Percentiles rank a stretch among this genome's conserved stretches.
These are phyloP conservation scores for Drosophila pseudotalamancana DNA, from an alignment of 2,888 invertebrate genomes.

Conservation along the genomic window DNA sequence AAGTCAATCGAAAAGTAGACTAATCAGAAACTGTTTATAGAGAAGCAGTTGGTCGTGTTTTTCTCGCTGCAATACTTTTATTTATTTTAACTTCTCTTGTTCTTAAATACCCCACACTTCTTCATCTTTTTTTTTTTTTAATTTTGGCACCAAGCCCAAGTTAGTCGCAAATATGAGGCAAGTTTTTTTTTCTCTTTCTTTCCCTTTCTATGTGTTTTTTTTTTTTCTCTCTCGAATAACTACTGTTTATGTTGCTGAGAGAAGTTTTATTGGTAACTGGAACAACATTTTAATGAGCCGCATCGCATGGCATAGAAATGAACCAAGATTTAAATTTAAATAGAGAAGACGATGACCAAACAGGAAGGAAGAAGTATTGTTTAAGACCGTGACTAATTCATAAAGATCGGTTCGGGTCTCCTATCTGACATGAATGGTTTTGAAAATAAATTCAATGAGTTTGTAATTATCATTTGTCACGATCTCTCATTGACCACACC, in stretches of 20 bases:
- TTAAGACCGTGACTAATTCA: constrained; percentile 45
- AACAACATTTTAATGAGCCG: constrained; percentile 65
- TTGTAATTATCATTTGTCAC: constrained; percentile 36
- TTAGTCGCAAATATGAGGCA: constrained; percentile 61
- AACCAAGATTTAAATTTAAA: no score
- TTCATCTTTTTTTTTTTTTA: not conserved
- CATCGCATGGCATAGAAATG: constrained; percentile 30
- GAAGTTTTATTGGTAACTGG: constrained; percentile 66
- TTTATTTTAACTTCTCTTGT: no score
- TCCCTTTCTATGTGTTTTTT: constrained; percentile 5
- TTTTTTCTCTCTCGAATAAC: constrained; percentile 18
- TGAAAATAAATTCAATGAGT: constrained; percentile 29
- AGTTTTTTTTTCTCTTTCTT: constrained; percentile 37
- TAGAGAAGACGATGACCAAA: no score
- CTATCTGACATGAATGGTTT: not conserved
- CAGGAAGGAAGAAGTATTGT: no score
- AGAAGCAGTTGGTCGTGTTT: no score
- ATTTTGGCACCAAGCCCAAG: not conserved
- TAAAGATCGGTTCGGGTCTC: constrained; percentile 9
- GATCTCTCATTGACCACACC: constrained; percentile 31
- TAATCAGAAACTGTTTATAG: no score
- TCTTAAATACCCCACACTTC: no score
- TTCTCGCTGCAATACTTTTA: no score
- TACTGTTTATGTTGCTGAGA: constrained; percentile 25
- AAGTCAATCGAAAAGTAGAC: no score